A percentile compares a stretch with the other conserved stretches of the same genome.
Evolutionary conservation across 2,797 vertebrate species (phyloP).

Genomic region (Rhinoraja longicauda): DNA sequence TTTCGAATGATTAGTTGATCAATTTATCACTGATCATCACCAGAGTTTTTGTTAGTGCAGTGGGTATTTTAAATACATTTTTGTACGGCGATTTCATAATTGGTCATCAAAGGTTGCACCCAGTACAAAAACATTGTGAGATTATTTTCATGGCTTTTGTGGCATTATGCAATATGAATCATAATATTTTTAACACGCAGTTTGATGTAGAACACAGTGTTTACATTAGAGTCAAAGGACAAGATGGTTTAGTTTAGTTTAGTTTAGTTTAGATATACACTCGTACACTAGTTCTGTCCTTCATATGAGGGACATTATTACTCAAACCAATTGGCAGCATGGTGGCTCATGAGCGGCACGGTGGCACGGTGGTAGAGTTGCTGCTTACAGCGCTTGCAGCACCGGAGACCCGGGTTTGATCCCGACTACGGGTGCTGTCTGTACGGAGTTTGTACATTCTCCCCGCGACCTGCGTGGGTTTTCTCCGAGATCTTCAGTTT

Average conservation of each 20-base stretch:
- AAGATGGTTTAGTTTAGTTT: neutral
- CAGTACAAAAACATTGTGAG: neutral
- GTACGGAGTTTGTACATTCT: no score
- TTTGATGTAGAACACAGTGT: neutral
- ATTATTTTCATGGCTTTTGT: neutral
- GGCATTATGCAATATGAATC: neutral
- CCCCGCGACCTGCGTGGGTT: no score
- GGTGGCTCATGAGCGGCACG: no score
- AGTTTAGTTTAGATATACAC: no score
- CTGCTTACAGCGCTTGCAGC: no score
- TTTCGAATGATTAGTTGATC: neutral
- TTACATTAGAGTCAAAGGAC: neutral
- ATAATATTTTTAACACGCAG: neutral
- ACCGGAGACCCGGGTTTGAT: no score
- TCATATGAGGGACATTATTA: no score
- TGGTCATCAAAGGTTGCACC: neutral
- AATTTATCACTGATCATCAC: neutral
- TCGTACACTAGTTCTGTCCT: no score
- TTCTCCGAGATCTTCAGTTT: no score
- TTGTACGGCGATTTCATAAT: neutral
- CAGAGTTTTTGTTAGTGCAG: neutral
- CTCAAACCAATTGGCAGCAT: no score
- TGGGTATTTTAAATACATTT: neutral
- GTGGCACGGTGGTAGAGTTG: no score
- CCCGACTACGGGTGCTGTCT: no score